phyloP scores from a whole-genome alignment of 2,113 vertebrate genomes.

The Centropus unirufus region DNA sequence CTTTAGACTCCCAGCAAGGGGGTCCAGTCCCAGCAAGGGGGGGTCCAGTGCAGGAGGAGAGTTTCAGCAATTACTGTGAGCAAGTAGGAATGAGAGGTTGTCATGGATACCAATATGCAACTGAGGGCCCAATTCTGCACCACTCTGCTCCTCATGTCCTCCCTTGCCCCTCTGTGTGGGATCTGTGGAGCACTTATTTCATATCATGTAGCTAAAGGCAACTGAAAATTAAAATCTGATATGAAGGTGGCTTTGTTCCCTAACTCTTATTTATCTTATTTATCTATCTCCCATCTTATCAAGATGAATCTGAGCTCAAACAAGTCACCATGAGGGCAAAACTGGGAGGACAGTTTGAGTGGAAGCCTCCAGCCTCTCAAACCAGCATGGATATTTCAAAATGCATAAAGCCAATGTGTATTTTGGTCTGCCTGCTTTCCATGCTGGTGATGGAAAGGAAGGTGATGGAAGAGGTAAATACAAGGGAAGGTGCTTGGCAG shows the following conservation, averaged over 20 bases:
- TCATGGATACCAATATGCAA: background rate
- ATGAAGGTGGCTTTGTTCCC: background rate
- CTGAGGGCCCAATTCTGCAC: background rate
- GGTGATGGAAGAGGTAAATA: background rate
- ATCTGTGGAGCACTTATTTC: background rate
- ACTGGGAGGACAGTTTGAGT: background rate
- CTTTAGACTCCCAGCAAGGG: background rate
- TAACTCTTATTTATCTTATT: background rate
- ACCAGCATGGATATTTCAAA: background rate
- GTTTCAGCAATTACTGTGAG: background rate
- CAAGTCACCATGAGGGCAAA: background rate
- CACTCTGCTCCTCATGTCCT: background rate
- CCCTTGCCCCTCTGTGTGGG: background rate
- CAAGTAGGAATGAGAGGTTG: background rate
- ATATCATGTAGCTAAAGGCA: accelerated
- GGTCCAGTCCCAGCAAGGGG: background rate
- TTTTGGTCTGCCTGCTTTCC: background rate
- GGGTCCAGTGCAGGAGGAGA: background rate
- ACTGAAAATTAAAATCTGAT: background rate
- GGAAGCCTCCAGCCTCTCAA: background rate
- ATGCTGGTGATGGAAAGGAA: background rate
- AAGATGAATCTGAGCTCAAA: background rate
- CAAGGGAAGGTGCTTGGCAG: background rate
- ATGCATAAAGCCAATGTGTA: background rate
- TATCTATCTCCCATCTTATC: background rate